Evolutionary conservation across 1,140 invertebrate species (phyloP).

Genomic region (Aphaenogaster floridana): DNA sequence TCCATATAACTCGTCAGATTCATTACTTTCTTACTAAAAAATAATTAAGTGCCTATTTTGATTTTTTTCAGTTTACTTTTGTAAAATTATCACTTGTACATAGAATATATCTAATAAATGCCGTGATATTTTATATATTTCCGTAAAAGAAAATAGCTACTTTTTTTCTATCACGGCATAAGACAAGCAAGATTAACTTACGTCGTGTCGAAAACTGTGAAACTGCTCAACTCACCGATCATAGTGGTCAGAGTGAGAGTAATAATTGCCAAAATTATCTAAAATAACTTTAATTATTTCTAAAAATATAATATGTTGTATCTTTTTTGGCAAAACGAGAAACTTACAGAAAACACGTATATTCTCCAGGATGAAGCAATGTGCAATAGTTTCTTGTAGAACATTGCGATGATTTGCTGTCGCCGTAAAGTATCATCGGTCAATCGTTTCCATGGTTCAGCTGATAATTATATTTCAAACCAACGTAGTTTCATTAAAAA

Average conservation of each 20-base stretch:
- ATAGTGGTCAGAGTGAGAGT: slow-evolving; percentile 54
- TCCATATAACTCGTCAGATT: slow-evolving; percentile 62
- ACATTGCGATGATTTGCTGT: slow-evolving; percentile 69
- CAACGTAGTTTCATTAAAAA: neutral
- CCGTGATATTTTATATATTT: neutral
- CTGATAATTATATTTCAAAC: slow-evolving; percentile 33
- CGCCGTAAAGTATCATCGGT: slow-evolving; percentile 28
- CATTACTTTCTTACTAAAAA: slow-evolving; percentile 63
- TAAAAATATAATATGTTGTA: neutral
- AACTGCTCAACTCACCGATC: slow-evolving; percentile 40
- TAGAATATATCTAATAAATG: neutral
- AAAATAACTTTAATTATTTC: neutral
- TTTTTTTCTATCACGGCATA: neutral
- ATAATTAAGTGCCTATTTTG: neutral
- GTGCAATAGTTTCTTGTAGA: slow-evolving; percentile 73
- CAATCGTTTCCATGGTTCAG: slow-evolving; percentile 62
- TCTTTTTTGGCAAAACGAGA: neutral
- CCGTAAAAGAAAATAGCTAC: neutral
- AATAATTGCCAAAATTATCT: slow-evolving; percentile 62
- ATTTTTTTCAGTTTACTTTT: neutral
- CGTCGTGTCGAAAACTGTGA: slow-evolving; percentile 43
- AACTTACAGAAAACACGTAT: slow-evolving; percentile 69
- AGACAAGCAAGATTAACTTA: slow-evolving; percentile 39
- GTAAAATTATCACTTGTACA: neutral
- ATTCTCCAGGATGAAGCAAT: slow-evolving; percentile 65